Base-by-base conservation (phyloP, 1,140 invertebrate genomes). In the Zeugodacus cucurbitae region DNA sequence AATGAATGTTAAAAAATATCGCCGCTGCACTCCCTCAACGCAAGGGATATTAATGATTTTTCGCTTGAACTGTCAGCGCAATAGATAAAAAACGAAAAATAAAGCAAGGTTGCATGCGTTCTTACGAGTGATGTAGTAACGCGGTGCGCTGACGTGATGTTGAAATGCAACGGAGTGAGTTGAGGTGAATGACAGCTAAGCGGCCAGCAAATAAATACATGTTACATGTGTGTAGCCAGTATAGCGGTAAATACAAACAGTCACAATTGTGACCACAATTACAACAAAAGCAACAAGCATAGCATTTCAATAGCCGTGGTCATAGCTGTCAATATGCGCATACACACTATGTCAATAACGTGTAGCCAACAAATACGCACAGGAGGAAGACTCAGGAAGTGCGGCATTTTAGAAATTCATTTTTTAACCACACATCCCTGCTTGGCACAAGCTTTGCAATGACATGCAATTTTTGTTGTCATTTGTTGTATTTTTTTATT, bases 21-120 rank as follows among this genome's bases (percentile, higher is more conserved):
- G 48, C 10, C n/a, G 67, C 7, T 58, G 6, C 6, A 32, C n/a
- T 58, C 7, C 29, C 29, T 11, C 20, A 5, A 17, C 17, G 22
- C 58, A 58, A 59, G 91, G 90, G 90, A 92, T 92, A 92, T 92
- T 92, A 92, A 92, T 92, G 91, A 92, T 92, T 92, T 92, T 91
- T 90, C 91, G 91, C 91, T 91, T 92, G 89, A 92, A 92, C 91
- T 91, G 91, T 88, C 91, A 91, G 90, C 90, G 90, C 90, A 91
- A 89, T 88, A 88, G 89, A 89, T 89, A 59, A 34, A 67, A 87
- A 87, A 48, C 11, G 86, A 87, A 86, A 87, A 54, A 87, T 78
- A 22, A 54, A 37, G 48, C 87, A 87, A 59, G 57, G 41, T 22
- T 37, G 54, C 29, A 58, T 37, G 48, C 48, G 1, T 48, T 29